Evolutionary conservation across 2,888 invertebrate species (phyloP), one percentile per base, ranked within the genome.

Genomic region (Gisinianus flammeolus): DNA sequence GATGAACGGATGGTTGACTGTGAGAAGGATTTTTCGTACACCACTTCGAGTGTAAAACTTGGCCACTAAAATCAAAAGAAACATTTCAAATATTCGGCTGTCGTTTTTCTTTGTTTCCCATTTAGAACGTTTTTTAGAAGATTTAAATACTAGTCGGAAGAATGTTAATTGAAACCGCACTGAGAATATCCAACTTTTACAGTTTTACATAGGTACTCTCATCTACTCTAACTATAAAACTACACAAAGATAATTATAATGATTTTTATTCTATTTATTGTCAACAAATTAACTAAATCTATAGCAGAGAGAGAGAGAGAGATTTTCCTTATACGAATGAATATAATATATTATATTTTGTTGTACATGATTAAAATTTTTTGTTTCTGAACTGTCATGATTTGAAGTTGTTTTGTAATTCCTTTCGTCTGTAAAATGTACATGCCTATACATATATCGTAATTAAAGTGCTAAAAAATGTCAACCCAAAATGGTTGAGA

Each of bases 1-100:
- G 31, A 77, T 31, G 76, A 80, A 80, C 33, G 80, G 79, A 69
- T 76, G 75, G 54, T 79, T 44, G 22, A 69, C 72, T 19, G 24
- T 12, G 52, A 80, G 30, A 35, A 67, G n/a, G 24, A 62, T 26
- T 30, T 22, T 33, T 12, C 30, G 22, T 22, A 35, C 54, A 6
- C 68, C 44, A 26, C 69, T 58, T 24, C 69, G 33, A 28, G 56
- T 33, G 72, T 68, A 66, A 52, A 69, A 58, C 19, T 73, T 71
- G 30, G 26, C 4, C 28, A 77, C 52, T 62, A 56, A 22, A 66
- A 68, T 54, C 54, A 54, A 4, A 54, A 54, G 4, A 16, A 54
- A 54, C 44, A 44, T 44, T 44, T 44, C 44, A 44, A 44, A 54
- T 54, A 4, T 54, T 54, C 16, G 54, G n/a, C 16, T 3, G n/a